Evolutionary conservation across 1,140 invertebrate genomes (phyloP), one percentile per base, ranked within the genome.

Genomic region (Holotrichia oblita): DNA sequence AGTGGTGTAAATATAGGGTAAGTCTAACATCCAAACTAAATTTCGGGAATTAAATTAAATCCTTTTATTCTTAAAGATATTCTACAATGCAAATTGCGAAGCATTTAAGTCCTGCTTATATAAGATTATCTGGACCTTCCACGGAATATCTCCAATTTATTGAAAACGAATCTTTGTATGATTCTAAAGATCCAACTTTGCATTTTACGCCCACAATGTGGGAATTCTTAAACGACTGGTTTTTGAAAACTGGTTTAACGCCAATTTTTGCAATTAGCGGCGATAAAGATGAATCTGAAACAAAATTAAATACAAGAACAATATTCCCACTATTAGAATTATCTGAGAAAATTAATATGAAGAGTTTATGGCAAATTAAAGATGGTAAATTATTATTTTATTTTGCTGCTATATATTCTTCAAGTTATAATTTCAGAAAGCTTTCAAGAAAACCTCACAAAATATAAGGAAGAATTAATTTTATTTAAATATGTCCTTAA

Each of bases 291-390:
- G 85, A 84, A 76, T 84, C 82, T 3, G 59, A 79, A 0, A 84
- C 83, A 0, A 87, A 85, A 0, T 92, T 91, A 89, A 89, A 91
- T 83, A 85, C 90, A 0, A 88, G 88, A 73, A 42, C 55, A 4
- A 86, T 88, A 12, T 78, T 90, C 20, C 86, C 90, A 44, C 86
- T 92, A 7, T 84, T 93, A 14, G 88, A 89, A 0, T 87, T 90
- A 10, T 90, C 89, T n/a, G 89, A 92, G 82, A 87, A 89, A 72
- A 87, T 89, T 55, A 87, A 88, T 20, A 86, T 91, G 73, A 89
- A 87, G 34, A 86, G 89, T 8, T 90, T 87, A 59, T 93, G 91
- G 91, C 91, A 93, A 82, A 82, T 93, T n/a, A 91, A 91, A 42
- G 91, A 91, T 82, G 92, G 92, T 93, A 83, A 83, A 61, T n/a